phyloP scores from a whole-genome alignment of 2,113 vertebrate genomes.

The Tursiops truncatus region DNA sequence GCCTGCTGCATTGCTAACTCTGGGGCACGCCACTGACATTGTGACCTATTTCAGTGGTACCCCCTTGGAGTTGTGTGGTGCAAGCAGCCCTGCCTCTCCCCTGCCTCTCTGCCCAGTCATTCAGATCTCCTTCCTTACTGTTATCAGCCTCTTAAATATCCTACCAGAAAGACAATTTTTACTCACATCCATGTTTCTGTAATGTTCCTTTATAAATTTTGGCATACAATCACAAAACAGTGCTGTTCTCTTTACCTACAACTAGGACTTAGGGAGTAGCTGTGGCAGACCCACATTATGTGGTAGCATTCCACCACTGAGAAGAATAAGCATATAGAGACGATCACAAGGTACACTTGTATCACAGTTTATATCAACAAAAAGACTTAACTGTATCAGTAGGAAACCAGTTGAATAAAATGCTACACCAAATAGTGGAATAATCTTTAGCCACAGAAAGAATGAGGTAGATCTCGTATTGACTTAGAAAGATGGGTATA shows the following conservation, averaged over 20 bases:
- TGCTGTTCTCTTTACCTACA: neutral
- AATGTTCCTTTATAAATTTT: neutral
- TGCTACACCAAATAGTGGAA: neutral
- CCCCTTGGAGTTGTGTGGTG: fast-evolving
- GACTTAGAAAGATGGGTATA: neutral
- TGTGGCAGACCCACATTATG: neutral
- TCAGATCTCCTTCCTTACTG: neutral
- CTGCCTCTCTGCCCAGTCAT: neutral
- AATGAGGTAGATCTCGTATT: neutral
- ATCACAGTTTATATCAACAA: neutral
- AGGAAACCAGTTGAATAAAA: neutral
- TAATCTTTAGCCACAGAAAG: neutral
- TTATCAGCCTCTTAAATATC: neutral
- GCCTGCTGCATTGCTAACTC: neutral
- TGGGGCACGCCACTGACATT: too few relatives aligned
- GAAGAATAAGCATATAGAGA: neutral
- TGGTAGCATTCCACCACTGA: neutral
- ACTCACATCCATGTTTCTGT: neutral
- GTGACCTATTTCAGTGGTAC: neutral
- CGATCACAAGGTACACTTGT: neutral
- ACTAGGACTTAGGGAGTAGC: neutral
- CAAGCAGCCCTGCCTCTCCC: neutral
- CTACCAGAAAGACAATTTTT: neutral
- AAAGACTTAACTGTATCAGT: neutral
- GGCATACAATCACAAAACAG: neutral